Percentiles rank a stretch among this genome's conserved stretches.
phyloP scores from a whole-genome alignment of 2,797 vertebrate species.

The Pseudochirops cupreus region DNA sequence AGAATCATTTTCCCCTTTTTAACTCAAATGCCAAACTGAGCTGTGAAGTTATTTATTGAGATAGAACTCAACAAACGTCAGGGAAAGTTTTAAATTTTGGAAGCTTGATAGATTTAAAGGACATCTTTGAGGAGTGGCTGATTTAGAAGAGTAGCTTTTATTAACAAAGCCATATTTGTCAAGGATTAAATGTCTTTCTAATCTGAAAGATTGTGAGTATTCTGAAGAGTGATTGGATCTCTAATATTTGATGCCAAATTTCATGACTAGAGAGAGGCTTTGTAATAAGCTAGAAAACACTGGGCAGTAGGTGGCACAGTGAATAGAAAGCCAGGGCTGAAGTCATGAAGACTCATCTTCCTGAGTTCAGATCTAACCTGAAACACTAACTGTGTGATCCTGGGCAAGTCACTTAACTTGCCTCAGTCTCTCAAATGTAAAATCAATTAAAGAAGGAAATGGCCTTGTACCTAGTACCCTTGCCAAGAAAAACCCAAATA shows the following conservation, averaged over 20 bases:
- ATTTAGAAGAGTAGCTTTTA: slow-evolving; percentile 17
- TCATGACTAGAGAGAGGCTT: not conserved
- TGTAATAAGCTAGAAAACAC: not conserved
- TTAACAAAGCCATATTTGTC: not conserved
- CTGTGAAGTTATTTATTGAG: slow-evolving; percentile 9
- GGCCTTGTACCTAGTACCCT: not conserved
- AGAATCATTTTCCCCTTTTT: not conserved
- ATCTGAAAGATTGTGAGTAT: not conserved
- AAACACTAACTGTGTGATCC: not conserved
- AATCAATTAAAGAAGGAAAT: not conserved
- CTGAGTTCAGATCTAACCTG: not conserved
- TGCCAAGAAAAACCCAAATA: not conserved
- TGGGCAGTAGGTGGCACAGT: not conserved
- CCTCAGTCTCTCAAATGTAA: not conserved
- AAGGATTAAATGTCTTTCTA: not conserved
- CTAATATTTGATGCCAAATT: not conserved
- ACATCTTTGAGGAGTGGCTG: not conserved
- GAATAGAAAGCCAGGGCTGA: not conserved
- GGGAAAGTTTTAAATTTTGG: slow-evolving; percentile 3
- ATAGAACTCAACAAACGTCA: not conserved
- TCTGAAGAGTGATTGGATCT: not conserved
- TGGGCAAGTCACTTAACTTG: not conserved
- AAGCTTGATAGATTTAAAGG: slow-evolving; percentile 4
- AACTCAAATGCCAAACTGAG: slow-evolving; percentile 17
- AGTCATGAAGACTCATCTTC: not conserved